Evolutionary conservation across 2,888 invertebrate genomes (phyloP), one percentile per base, ranked within the genome.

Genomic region (Dioctria linearis): DNA sequence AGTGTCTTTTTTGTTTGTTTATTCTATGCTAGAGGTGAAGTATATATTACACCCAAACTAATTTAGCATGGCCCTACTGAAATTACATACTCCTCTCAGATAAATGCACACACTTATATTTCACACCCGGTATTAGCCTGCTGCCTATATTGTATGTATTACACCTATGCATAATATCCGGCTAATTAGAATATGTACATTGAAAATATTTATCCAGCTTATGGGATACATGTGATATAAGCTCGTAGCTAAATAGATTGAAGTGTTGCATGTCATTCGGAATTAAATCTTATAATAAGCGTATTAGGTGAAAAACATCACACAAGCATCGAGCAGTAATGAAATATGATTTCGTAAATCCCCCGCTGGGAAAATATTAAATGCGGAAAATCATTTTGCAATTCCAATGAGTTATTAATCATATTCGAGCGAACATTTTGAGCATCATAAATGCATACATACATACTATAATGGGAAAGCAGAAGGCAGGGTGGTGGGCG

Each of bases 351-450:
- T 67, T 25, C 13, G 9, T 67, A 67, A 67, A 46, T 67, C 67
- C 67, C 43, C 67, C 49, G 40, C 25, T 25, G 8, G 67, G 6
- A 67, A 67, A 67, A 67, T 67, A 67, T 43, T 42, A 67, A 67
- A 67, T 67, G 43, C 43, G 67, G 40, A 25, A 49, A 67, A 46
- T 67, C 67, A 25, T 67, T 67, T 67, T 43, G 67, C 43, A 67
- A 67, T 67, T 67, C 43, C 67, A 67, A 67, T 67, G 67, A 67
- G 67, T 43, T 67, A 67, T 67, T 67, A 67, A 67, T 67, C 67
- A 67, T 67, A 67, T 46, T 13, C 25, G 67, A 3, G 43, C 46
- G 43, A 67, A 67, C 43, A 67, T 67, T 67, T 67, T 67, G 67
- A 43, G 67, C 67, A 43, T 25, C 25, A 25, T 25, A 25, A 25